These are phyloP conservation scores for Acrobasis consociella DNA, from an alignment of 2,888 invertebrate species.

Conservation along the genomic window DNA sequence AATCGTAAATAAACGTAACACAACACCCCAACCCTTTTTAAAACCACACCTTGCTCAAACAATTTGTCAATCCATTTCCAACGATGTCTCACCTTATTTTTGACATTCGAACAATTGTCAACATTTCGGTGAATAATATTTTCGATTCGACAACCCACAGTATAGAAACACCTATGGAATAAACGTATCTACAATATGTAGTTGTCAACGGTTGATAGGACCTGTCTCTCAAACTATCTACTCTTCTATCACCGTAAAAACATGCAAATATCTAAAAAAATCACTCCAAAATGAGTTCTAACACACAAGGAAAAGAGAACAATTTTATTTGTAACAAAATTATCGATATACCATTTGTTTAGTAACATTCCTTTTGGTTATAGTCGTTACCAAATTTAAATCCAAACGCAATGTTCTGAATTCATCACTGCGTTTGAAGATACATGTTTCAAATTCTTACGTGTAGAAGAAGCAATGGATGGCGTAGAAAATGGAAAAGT, in stretches of 20 bases:
- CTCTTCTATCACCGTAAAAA: conserved; percentile 31
- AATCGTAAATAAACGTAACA: background rate
- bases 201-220: conserved; percentile 79
- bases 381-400: conserved; percentile 33
- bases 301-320: fast-evolving
- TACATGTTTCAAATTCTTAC: background rate
- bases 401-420: conserved; percentile 22
- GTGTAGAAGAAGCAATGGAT: conserved; percentile 31
- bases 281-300: conserved; percentile 20
- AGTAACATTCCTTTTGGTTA: conserved; percentile 31
- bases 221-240: conserved; percentile 79
- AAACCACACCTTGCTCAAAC: conserved; percentile 15
- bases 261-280: conserved; percentile 22
- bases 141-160: conserved; percentile 61
- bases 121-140: conserved; percentile 52
- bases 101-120: conserved; percentile 36
- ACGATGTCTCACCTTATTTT: conserved; percentile 22
- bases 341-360: conserved; percentile 35
- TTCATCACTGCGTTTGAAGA: conserved; percentile 35
- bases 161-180: conserved; percentile 68
- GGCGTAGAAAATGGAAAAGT: background rate
- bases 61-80: conserved; percentile 16
- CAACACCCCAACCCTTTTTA: conserved; percentile 8
- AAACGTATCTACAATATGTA: conserved; percentile 77
- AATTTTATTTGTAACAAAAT: conserved; percentile 12